Base-by-base conservation (phyloP, 2,113 vertebrate genomes). In the Pollimyrus isidori region DNA sequence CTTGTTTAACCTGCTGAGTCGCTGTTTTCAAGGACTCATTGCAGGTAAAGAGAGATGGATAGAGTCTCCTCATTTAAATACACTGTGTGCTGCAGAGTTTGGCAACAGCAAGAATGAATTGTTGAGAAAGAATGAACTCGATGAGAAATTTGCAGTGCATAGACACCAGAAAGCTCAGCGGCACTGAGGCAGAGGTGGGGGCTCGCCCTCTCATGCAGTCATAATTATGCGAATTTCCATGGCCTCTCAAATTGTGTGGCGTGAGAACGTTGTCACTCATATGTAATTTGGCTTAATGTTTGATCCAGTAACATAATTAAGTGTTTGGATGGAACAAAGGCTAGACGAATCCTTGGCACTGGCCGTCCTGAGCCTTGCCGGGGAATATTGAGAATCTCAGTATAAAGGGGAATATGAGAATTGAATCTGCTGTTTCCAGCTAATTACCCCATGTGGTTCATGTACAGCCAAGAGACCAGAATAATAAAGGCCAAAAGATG, bases 1-100 rank as follows among this genome's bases (percentile, higher is more conserved):
- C 87, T 30, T 42, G 23, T 56, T 65, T 87, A 87, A 87, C 87
- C 52, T 62, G 87, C 87, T 87, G 87, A 87, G 87, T 87, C 21
- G 56, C 56, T 87, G 50, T 87, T 87, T 65, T 87, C 86, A 56
- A 62, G 87, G 17, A 49, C 49, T 53, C 85, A 6, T 87, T 53
- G 30, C 48, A 52, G 48, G 30, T 87, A n/a, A 46, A 62, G 52
- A 46, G 56, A 9, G 50, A 56, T 17, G 15, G 52, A 7, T 7
- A 23, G 53, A 45, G 87, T 42, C 21, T 58, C 19, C 56, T 62
- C 26, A 58, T 62, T 62, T 62, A 65, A 87, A 87, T 65, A 50
- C 23, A 87, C 86, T n/a, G 30, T 56, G 19, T 86, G 50, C 53
- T 21, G 50, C 50, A 87, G 19, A 4, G 85, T 86, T 86, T 52